Percentiles rank a stretch among this genome's conserved stretches.
Evolutionary conservation across 2,888 invertebrate species (phyloP).

Genomic region (Serripes groenlandicus): DNA sequence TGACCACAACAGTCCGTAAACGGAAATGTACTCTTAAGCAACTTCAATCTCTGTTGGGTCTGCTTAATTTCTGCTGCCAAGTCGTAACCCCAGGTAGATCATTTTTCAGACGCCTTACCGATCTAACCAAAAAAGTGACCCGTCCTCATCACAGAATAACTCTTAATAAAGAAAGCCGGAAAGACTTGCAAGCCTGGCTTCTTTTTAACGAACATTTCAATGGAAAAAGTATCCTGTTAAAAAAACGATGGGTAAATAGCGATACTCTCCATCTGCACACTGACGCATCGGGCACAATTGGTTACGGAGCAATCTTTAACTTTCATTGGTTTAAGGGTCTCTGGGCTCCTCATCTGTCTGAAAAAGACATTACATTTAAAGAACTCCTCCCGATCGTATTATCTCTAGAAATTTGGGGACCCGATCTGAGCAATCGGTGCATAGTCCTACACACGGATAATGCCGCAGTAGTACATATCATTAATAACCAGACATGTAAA

Average conservation of each 20-base stretch:
- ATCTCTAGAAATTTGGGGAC: conserved; percentile 54
- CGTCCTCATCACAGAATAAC: conserved; percentile 25
- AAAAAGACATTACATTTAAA: conserved; percentile 32
- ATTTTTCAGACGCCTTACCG: conserved; percentile 39
- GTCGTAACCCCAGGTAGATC: conserved; percentile 15
- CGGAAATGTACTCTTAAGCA: conserved; percentile 15
- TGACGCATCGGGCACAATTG: conserved; percentile 42
- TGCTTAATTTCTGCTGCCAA: conserved; percentile 30
- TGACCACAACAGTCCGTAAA: background rate
- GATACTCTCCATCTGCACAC: conserved; percentile 25
- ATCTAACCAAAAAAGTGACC: conserved; percentile 32
- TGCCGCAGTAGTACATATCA: conserved; percentile 55
- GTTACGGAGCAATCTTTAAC: conserved; percentile 33
- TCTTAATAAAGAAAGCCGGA: conserved; percentile 20
- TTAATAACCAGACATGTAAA: conserved; percentile 51
- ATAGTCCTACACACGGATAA: conserved; percentile 60
- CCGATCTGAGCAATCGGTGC: conserved; percentile 26
- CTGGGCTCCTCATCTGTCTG: conserved; percentile 9
- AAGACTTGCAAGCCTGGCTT: conserved; percentile 34
- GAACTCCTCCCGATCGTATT: conserved; percentile 47
- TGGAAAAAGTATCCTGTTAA: conserved; percentile 29
- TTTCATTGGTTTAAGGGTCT: conserved; percentile 29
- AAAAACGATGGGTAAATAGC: conserved; percentile 23
- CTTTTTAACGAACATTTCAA: conserved; percentile 41
- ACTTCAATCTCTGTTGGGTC: conserved; percentile 22